Base-by-base conservation (phyloP, 2,888 invertebrate genomes). In the Dascillus cervinus region DNA sequence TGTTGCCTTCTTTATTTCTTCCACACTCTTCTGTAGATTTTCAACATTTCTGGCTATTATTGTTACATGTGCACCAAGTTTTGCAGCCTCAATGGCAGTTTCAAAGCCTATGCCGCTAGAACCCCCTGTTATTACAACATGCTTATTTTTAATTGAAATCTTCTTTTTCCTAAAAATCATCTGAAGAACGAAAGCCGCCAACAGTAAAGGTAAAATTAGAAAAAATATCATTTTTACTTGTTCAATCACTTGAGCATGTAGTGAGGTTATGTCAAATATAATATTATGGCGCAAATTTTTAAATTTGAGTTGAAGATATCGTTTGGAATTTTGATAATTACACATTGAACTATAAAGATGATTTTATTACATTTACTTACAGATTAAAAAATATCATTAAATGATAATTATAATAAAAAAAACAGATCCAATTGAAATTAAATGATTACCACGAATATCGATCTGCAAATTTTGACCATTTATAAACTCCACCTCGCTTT, bases 71-170 rank as follows among this genome's bases (percentile, higher is more conserved):
- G 94, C 94, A 13, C 96, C 96, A 48, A 74, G 66, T 51, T 70
- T 71, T 0, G 81, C 85, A 5, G 82, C 86, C 53, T 85, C 74
- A 13, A 80, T 68, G 0, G 92, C 95, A 8, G 86, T 62, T 34
- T 81, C 76, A 62, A 87, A 83, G 1, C 96, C 97, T 49, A 97
- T 97, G 4, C 96, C 96, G 65, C 90, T 91, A 0, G 95, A 95
- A 6, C 95, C 96, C 22, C 96, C 96, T 13, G 94, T 94, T 23
- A 96, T 70, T 11, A 81, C 74, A 14, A 82, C 75, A 66, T 81
- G 80, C 51, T 69, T 73, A 3, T 67, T 68, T 22, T 64, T 49
- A 26, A 75, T 12, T 44, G 43, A 30, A 44, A 52, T 56, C 55
- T 63, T 34, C 60, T 65, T 40, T 19, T 34, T 44, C 19, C 25